These are phyloP conservation scores for Phrynocephalus vlangalii DNA, from an alignment of 2,797 vertebrate species.

Conservation along the genomic window DNA sequence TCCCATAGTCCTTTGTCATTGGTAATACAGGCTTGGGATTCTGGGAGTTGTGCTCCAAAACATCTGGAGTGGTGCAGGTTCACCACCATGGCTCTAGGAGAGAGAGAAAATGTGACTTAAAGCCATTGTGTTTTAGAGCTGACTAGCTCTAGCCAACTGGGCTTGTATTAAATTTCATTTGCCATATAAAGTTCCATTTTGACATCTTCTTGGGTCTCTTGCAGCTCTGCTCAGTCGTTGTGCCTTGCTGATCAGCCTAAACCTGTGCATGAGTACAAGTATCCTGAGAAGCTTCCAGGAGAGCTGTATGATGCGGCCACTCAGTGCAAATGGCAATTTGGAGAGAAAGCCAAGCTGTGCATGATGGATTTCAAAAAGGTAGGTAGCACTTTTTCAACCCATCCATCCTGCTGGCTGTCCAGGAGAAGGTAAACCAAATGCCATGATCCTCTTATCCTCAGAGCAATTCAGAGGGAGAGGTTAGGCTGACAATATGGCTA, in stretches of 20 bases:
- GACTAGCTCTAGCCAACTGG: neutral
- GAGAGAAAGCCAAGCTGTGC: conserved; percentile 92
- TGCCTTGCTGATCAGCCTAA: conserved; percentile 89
- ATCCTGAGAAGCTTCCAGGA: conserved; percentile 89
- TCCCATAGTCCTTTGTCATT: too few relatives aligned
- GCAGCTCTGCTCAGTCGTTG: conserved; percentile 87
- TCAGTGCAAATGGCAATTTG: conserved; percentile 95
- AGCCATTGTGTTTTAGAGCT: conserved; percentile 1
- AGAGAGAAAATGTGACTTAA: neutral
- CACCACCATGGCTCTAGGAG: too few relatives aligned
- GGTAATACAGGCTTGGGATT: too few relatives aligned
- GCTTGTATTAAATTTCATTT: neutral
- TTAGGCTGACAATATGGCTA: neutral
- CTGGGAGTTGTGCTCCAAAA: too few relatives aligned
- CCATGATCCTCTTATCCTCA: neutral
- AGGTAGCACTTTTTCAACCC: conserved; percentile 51
- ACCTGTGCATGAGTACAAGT: conserved; percentile 85
- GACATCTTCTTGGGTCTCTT: conserved; percentile 41
- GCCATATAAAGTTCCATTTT: neutral
- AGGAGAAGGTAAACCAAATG: neutral
- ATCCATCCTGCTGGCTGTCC: neutral
- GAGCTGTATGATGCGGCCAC: conserved; percentile 91
- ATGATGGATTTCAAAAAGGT: conserved; percentile 92
- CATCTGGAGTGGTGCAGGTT: too few relatives aligned
- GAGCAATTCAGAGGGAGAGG: neutral